Base-by-base conservation (phyloP, 2,113 vertebrate genomes). In the Orthonyx spaldingii region DNA sequence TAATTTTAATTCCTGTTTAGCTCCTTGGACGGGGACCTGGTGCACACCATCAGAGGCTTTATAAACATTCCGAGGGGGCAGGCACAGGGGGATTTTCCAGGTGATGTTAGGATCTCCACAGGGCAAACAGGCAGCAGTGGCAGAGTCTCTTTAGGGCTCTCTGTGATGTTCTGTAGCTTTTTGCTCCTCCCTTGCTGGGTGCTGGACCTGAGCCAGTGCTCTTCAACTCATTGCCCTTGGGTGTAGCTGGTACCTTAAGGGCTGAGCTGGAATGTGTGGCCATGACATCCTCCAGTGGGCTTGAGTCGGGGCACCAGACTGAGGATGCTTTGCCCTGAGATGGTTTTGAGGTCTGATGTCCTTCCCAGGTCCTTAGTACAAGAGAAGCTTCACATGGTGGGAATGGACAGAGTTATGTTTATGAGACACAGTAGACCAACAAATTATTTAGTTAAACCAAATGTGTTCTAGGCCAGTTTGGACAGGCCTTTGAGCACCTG, bases 241-340 rank as follows among this genome's bases (percentile, higher is more conserved):
- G 7, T 84, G 55, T 46, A 53, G 68, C 21, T 23, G 19, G 46
- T 55, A 49, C 13, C 13, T 60, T 24, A 27, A 63, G 56, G 46
- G 66, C 56, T 61, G 65, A 66, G 55, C 47, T 74, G 61, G 63
- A 59, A 61, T 65, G 13, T 12, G n/a, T 5, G 13, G 16, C 44
- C 9, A 3, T 44, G 19, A 16, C 30, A 17, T 47, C 4, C 5
- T 2, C 44, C 70, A 5, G 0, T 7, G 52, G 23, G 37, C 75
- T 78, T 85, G 84, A 46, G 55, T 18, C 0, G 0, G 59, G 84
- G 55, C 41, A 37, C 12, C 6, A 17, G 42, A 11, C 2, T 6
- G 20, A 11, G 1, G 61, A n/a, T 87, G 35, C 30, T 83, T 80
- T 70, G 39, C 59, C 46, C 24, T 24, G 10, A 20, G 32, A 7